phyloP scores from a whole-genome alignment of 2,888 invertebrate species.

The Ephialtes manifestator region DNA sequence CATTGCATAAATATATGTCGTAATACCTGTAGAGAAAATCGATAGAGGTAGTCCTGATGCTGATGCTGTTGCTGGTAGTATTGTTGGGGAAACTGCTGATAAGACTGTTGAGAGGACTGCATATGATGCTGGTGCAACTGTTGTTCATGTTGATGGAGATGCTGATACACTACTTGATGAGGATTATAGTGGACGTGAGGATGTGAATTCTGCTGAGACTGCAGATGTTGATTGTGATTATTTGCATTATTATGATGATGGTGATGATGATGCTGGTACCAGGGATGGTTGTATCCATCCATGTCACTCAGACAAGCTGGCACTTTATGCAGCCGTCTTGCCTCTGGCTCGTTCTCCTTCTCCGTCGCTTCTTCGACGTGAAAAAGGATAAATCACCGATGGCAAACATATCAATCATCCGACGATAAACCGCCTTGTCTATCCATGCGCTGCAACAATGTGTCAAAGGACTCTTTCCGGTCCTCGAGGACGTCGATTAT shows the following conservation, averaged over 20 bases:
- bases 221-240: conserved; percentile 73
- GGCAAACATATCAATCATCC: conserved; percentile 66
- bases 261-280: conserved; percentile 80
- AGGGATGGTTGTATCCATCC: conserved; percentile 81
- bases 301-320: conserved; percentile 73
- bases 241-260: conserved; percentile 75
- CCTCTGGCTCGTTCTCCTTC: conserved; percentile 13
- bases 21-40: conserved; percentile 85
- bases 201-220: conserved; percentile 42
- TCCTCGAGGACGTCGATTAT: conserved; percentile 34
- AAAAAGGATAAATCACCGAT: conserved; percentile 45
- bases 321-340: conserved; percentile 40
- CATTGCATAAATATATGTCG: conserved; percentile 18
- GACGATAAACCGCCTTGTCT: conserved; percentile 50
- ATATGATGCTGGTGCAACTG: conserved; percentile 70
- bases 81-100: conserved; percentile 78
- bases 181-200: conserved; percentile 58
- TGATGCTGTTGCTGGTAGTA: conserved; percentile 80
- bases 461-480: conserved; percentile 14
- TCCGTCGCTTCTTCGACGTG: conserved; percentile 6
- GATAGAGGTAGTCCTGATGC: conserved; percentile 84
- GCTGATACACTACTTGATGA: conserved; percentile 44
- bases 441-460: conserved; percentile 8
- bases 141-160: conserved; percentile 64
- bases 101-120: conserved; percentile 73